These are phyloP conservation scores for Amaurobius ferox DNA, from an alignment of 2,888 invertebrate genomes.

Conservation along the genomic window DNA sequence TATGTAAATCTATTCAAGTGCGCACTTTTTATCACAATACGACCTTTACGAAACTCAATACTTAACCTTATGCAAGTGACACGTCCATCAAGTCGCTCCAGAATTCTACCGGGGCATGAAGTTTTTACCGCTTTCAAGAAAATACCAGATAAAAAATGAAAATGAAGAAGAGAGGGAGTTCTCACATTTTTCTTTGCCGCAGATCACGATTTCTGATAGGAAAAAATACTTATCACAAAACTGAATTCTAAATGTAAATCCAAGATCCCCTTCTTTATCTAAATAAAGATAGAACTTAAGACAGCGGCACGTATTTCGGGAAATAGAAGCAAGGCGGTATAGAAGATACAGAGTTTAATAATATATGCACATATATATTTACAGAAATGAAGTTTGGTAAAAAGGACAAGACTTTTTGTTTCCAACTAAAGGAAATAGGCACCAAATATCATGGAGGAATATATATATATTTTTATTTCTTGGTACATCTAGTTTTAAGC, in stretches of 20 bases:
- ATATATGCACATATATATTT: neutral
- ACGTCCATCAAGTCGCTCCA: neutral
- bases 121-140: neutral
- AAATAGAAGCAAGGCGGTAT: neutral
- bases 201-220: neutral
- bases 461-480: no score
- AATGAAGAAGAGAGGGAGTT: neutral
- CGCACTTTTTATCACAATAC: no score
- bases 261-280: neutral
- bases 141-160: neutral
- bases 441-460: no score
- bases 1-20: no score
- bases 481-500: no score
- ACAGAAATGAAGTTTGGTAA: neutral
- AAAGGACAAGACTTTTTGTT: no score
- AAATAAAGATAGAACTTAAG: neutral
- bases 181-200: neutral
- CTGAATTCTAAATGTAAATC: constrained; percentile 1
- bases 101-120: neutral
- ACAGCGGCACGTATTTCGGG: neutral
- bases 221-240: neutral
- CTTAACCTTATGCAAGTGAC: neutral
- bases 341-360: neutral
- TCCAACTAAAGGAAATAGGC: no score
- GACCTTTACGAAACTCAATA: neutral